A percentile compares a stretch with the other conserved stretches of the same genome.
Evolutionary conservation across 2,797 vertebrate genomes (phyloP).

Genomic region (Platyrinchus mystaceus): DNA sequence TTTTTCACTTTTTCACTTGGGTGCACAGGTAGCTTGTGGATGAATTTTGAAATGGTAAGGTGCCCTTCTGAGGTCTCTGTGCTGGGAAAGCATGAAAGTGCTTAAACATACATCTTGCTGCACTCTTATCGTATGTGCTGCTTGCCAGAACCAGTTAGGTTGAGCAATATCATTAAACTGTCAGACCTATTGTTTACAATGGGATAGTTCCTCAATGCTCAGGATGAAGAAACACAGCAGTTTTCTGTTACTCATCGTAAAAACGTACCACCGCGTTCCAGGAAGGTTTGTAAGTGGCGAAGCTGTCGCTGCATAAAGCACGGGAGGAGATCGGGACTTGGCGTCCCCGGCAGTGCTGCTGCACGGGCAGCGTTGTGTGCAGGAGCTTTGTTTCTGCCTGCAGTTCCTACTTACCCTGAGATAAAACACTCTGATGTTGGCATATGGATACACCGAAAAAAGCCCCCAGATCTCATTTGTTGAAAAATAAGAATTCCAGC

Average conservation of each 20-base stretch:
- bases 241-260: not conserved
- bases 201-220: not conserved
- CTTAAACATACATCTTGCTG: not conserved
- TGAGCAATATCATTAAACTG: slow-evolving; percentile 14
- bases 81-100: not conserved
- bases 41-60: not conserved
- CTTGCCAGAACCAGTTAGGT: slow-evolving; percentile 6
- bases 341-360: not conserved
- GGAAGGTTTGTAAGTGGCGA: not conserved
- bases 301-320: not conserved
- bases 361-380: not conserved
- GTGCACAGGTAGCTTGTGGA: not conserved
- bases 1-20: not conserved
- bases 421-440: slow-evolving; percentile 25
- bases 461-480: not conserved
- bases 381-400: slow-evolving; percentile 39
- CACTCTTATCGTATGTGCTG: not conserved
- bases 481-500: slow-evolving; percentile 44
- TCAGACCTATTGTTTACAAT: not conserved
- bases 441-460: slow-evolving; percentile 8
- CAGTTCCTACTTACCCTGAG: not conserved
- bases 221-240: slow-evolving; percentile 30
- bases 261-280: not conserved
- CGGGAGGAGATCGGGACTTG: slow-evolving; percentile 11
- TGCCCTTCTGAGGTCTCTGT: not conserved